Evolutionary conservation across 1,140 invertebrate genomes (phyloP), one percentile per base, ranked within the genome.

Genomic region (Trachymyrmex cornetzi): DNA sequence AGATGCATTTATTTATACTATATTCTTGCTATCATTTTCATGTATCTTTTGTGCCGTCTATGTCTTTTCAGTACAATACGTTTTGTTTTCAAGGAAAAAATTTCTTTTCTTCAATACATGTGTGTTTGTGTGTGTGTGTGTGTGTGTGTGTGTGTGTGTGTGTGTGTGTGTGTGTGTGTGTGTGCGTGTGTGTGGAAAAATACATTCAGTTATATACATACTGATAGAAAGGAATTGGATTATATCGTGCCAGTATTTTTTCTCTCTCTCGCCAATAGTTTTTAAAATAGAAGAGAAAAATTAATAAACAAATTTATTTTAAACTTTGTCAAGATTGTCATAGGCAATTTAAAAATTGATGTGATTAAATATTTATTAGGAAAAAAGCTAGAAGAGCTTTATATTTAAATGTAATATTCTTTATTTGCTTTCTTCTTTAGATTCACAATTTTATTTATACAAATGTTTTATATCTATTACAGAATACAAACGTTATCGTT

Each of bases 51-150:
- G 27, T 24, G 3, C 30, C 7, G 16, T 74, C 34, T 69, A 22
- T 3, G 12, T 67, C 6, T 69, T 34, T 69, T 67, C 0, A 48
- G n/a, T 48, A 19, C 59, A 59, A 81, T 12, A 6, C n/a, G 34
- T 72, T 72, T 82, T 14, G 1, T 69, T 30, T 30, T 72, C 27
- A 24, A 71, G 64, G 6, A 11, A 34, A 59, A 61, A 57, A 57
- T 12, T 0, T 53, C 16, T 69, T 38, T 27, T 48, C 3, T 19
- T 57, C 1, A n/a, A 57, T 27, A 81, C 11, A 12, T 11, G 0
- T 9, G 38, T n/a, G 7, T 9, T 0, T 1, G 38, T 9, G 1
- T 27, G 27, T 27, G 27, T 27, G 27, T 3, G 2, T 3, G 27
- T 2, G 27, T 0, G 27, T 2, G 27, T 0, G 27, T 2, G 27